A percentile compares a stretch with the other conserved stretches of the same genome.
Conservation (phyloP, 1,140 invertebrate species). For the Temnothorax nylanderi region DNA sequence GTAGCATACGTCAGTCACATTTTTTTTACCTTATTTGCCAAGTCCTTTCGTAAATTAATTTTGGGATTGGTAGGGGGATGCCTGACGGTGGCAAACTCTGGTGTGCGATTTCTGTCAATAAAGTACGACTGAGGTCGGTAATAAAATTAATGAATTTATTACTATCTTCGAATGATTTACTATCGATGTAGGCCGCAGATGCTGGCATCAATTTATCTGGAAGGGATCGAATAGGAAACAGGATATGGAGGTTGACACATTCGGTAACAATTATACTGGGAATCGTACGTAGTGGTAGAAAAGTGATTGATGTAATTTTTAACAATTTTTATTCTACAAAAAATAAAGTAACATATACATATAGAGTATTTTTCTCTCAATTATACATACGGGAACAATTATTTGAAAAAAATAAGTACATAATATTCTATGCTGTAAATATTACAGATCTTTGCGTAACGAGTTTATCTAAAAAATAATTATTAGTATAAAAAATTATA, state of each 20-base stretch:
- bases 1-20: not conserved
- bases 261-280: not conserved
- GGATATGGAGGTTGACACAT: conserved; percentile 11
- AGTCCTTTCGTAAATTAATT: conserved; percentile 59
- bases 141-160: conserved; percentile 54
- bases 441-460: conserved; percentile 18
- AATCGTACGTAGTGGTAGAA: not conserved
- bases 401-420: conserved; percentile 27
- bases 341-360: conserved; percentile 43
- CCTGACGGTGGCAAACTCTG: conserved; percentile 81
- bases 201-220: conserved; percentile 73
- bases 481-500: conserved; percentile 46
- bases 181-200: conserved; percentile 31
- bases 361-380: not conserved
- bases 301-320: not conserved
- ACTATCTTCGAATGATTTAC: not conserved
- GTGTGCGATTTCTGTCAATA: conserved; percentile 78
- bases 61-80: conserved; percentile 72
- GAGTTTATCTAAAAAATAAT: conserved; percentile 36
- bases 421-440: conserved; percentile 10
- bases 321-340: conserved; percentile 52
- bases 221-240: conserved; percentile 58
- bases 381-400: conserved; percentile 23
- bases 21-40: conserved; percentile 64
- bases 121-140: conserved; percentile 72